Evolutionary conservation across 2,888 invertebrate genomes (phyloP).

Genomic region (Coenonympha glycerion): DNA sequence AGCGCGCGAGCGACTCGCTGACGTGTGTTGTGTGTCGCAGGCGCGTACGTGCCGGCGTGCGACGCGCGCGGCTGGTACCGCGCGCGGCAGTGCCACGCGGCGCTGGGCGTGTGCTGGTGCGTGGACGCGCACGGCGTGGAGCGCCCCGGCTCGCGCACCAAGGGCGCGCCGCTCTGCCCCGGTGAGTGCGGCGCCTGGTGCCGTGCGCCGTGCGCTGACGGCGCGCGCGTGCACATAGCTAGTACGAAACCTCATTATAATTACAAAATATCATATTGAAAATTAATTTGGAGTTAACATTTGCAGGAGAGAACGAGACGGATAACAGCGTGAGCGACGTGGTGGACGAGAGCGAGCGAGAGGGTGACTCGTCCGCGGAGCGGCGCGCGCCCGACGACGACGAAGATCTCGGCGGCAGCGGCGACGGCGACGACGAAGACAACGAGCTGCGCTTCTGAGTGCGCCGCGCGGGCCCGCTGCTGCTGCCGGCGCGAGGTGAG

Average conservation of each 20-base stretch:
- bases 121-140: constrained; percentile 94
- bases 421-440: constrained; percentile 62
- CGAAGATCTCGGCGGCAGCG: constrained; percentile 74
- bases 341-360: constrained; percentile 46
- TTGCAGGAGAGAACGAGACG: constrained; percentile 48
- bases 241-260: too few species aligned
- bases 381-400: constrained; percentile 21
- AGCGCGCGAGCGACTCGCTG: too few species aligned
- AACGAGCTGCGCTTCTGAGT: constrained; percentile 76
- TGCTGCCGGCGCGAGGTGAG: too few species aligned
- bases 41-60: constrained; percentile 86
- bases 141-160: constrained; percentile 88
- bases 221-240: too few species aligned
- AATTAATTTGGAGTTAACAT: too few species aligned
- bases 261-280: too few species aligned
- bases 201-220: too few species aligned
- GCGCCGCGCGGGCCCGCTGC: not conserved
- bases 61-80: constrained; percentile 91
- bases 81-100: constrained; percentile 89
- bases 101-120: constrained; percentile 94
- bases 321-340: constrained; percentile 44
- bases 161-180: constrained; percentile 59
- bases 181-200: constrained; percentile 17
- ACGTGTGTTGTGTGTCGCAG: constrained; percentile 58
- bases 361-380: constrained; percentile 66